phyloP scores from a whole-genome alignment of 1,140 invertebrate species.

The Hirudo medicinalis region DNA sequence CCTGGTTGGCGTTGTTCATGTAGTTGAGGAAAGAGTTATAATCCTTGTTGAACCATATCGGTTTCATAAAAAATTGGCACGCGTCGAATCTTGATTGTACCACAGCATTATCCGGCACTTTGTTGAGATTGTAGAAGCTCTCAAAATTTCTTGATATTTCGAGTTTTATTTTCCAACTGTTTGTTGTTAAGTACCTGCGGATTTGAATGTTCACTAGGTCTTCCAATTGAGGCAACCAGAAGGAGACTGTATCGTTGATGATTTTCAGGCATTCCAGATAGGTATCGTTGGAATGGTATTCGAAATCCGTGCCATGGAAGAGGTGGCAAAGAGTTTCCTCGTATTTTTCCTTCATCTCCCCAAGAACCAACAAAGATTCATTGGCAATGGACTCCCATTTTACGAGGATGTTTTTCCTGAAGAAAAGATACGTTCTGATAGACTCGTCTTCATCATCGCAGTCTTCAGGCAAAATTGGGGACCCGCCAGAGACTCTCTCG shows the following conservation, averaged over 20 bases:
- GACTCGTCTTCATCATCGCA: neutral
- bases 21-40: slow-evolving; percentile 12
- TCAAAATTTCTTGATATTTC: neutral
- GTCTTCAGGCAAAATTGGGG: neutral
- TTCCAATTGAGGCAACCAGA: slow-evolving; percentile 11
- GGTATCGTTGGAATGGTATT: neutral
- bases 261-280: slow-evolving; percentile 3
- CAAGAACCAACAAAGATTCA: neutral
- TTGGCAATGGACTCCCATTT: neutral
- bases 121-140: neutral
- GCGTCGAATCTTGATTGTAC: neutral
- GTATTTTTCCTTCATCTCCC: neutral
- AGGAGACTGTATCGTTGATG: neutral
- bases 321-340: neutral
- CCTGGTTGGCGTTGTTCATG: neutral
- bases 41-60: neutral
- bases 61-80: slow-evolving; percentile 4
- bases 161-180: neutral
- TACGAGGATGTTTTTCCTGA: neutral
- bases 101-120: neutral
- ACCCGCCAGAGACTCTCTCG: neutral
- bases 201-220: neutral
- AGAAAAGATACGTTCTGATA: neutral
- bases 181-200: neutral
- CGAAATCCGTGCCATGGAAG: neutral